Evolutionary conservation across 2,113 vertebrate genomes (phyloP), one percentile per base, ranked within the genome.

Genomic region (Miniopterus natalensis): DNA sequence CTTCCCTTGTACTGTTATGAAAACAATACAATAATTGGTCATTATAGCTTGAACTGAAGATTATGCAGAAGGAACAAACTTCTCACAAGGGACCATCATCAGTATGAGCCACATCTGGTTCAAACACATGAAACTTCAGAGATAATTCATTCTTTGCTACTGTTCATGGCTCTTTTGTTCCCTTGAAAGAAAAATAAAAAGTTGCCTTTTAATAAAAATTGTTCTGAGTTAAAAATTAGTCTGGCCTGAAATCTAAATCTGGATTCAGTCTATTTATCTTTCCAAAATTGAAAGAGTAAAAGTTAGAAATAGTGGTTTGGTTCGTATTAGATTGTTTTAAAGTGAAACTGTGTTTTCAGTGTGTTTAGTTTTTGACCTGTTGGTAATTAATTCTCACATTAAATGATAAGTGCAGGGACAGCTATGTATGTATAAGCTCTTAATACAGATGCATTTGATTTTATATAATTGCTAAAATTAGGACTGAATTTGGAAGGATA

Each of bases 181-280:
- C 96, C 91, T 79, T 96, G 70, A 90, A 85, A 42, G 81, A 95
- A 94, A 93, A 97, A 94, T 80, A 90, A 92, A 88, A 91, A 59
- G 70, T 94, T 95, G n/a, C 51, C 78, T 92, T 85, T 83, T 96
- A 74, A 83, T 73, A 70, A 59, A 59, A 31, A 84, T 57, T 70
- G 84, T 63, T 97, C 63, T 93, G 95, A 93, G 31, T 90, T 88
- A 88, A 93, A 85, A 94, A 6, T 88, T 94, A 77, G 94, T 71
- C 49, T 95, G 36, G 47, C 40, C 80, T 85, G 27, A 90, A 84
- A 90, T 93, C 59, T 86, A 92, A 93, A 96, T 91, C 92, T 95
- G 61, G 51, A 1, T 73, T 84, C 29, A 81, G 51, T 78, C 47
- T 87, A 75, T 91, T 70, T 86, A 36, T 77, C 51, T 86, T 88